Conservation (phyloP, 2,797 vertebrate species). For the Enteromius unitaeniatus region DNA sequence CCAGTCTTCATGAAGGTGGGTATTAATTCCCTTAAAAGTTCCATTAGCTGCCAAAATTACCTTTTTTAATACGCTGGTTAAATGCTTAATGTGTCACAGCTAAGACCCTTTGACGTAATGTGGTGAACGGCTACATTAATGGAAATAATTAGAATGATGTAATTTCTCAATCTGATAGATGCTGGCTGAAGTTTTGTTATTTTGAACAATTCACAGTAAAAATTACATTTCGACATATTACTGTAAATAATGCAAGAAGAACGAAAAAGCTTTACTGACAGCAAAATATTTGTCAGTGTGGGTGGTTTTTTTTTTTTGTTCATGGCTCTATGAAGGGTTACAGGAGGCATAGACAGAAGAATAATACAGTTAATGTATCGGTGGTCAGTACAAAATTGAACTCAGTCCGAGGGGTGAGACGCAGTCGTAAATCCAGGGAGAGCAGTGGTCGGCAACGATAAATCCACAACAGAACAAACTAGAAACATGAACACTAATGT, state of each 20-base stretch:
- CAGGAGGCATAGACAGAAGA: too few relatives aligned
- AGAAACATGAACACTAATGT: too few relatives aligned
- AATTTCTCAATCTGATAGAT: neutral
- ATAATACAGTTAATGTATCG: too few relatives aligned
- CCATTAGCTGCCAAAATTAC: neutral
- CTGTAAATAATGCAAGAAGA: neutral
- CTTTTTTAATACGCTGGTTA: constrained; percentile 26
- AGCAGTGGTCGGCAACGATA: too few relatives aligned
- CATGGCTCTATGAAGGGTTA: too few relatives aligned
- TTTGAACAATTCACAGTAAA: neutral
- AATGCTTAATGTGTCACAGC: constrained; percentile 3
- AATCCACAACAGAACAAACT: too few relatives aligned
- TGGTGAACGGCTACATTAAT: constrained; percentile 31
- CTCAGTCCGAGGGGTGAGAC: too few relatives aligned
- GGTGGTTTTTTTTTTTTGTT: neutral
- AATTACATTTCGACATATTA: neutral
- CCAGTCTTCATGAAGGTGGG: neutral
- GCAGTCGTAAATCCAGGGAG: too few relatives aligned
- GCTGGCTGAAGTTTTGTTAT: neutral
- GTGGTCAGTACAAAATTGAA: too few relatives aligned
- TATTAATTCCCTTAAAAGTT: neutral
- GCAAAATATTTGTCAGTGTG: neutral
- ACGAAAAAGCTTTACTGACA: neutral
- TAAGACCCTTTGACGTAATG: constrained; percentile 24
- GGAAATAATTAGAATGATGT: constrained; percentile 23